These are phyloP conservation scores for Ptycholaimellus sp. DNA, from an alignment of 2,888 invertebrate species.

Conservation along the genomic window DNA sequence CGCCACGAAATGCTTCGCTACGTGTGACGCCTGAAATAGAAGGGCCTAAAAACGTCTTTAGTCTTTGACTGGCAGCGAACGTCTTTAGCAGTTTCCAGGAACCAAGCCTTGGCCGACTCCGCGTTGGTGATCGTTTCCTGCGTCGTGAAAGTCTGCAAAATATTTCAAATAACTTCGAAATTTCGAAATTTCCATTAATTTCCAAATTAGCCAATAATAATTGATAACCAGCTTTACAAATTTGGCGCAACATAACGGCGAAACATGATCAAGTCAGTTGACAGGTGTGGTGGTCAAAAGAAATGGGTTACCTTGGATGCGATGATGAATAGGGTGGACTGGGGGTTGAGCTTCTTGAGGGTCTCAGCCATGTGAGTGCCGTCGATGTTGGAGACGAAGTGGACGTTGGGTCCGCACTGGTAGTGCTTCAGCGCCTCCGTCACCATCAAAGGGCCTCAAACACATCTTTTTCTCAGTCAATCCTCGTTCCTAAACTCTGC, in stretches of 20 bases:
- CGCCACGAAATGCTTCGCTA: slow-evolving; percentile 90
- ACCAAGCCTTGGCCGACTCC: slow-evolving; percentile 80
- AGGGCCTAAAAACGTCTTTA: no score
- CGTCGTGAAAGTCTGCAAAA: slow-evolving; percentile 58
- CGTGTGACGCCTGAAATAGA: slow-evolving; percentile 35
- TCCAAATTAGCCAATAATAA: neutral
- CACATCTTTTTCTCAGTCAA: no score
- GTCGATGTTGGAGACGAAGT: slow-evolving; percentile 94
- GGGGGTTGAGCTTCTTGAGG: slow-evolving; percentile 58
- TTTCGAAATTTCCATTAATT: neutral
- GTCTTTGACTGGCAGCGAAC: no score
- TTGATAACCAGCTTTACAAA: no score
- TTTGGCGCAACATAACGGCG: no score
- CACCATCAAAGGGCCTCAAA: slow-evolving; percentile 76
- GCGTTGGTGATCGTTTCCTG: slow-evolving; percentile 93
- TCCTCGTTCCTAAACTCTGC: no score
- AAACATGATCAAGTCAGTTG: neutral
- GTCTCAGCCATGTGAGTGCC: slow-evolving; percentile 79
- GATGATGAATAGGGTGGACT: slow-evolving; percentile 78
- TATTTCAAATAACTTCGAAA: slow-evolving; percentile 3
- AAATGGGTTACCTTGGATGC: slow-evolving; percentile 74
- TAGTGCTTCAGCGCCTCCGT: slow-evolving; percentile 80
- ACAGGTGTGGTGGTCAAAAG: neutral
- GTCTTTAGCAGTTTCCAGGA: slow-evolving; percentile 55
- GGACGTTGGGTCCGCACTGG: slow-evolving; percentile 52